Percentiles rank a stretch among this genome's conserved stretches.
These are phyloP conservation scores for Sorex fumeus DNA, from an alignment of 2,113 vertebrate species.

Conservation along the genomic window DNA sequence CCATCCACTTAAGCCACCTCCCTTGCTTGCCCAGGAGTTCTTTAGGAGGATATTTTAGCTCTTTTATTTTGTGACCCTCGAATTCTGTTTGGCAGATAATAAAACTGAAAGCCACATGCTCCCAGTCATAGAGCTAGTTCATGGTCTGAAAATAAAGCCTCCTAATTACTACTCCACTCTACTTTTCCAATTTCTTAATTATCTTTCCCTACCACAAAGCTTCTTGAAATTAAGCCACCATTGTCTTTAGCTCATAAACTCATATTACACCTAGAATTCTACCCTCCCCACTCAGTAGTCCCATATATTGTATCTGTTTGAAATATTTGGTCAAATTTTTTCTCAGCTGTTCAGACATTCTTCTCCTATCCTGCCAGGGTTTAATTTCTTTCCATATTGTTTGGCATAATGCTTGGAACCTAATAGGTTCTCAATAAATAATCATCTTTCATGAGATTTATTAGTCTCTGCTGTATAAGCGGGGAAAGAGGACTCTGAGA, in stretches of 20 bases:
- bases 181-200: slow-evolving; percentile 52
- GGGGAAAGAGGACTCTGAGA: not conserved
- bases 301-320: not conserved
- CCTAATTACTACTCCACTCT: slow-evolving; percentile 5
- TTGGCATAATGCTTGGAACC: slow-evolving; percentile 28
- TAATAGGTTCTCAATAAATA: slow-evolving; percentile 24
- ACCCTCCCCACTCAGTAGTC: slow-evolving; percentile 9
- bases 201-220: slow-evolving; percentile 18
- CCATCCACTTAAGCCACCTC: no score
- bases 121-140: slow-evolving; percentile 32
- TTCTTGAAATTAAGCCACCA: slow-evolving; percentile 58
- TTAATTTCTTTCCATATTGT: slow-evolving; percentile 31
- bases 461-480: not conserved
- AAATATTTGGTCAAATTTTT: slow-evolving; percentile 48
- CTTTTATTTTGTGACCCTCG: not conserved
- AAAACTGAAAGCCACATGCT: slow-evolving; percentile 28
- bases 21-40: not conserved
- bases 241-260: slow-evolving; percentile 57
- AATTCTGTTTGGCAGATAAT: slow-evolving; percentile 41
- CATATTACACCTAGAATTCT: not conserved
- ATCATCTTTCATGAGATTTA: slow-evolving; percentile 8
- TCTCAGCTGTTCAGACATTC: not conserved
- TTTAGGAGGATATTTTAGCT: slow-evolving; percentile 12
- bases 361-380: slow-evolving; percentile 35
- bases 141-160: slow-evolving; percentile 39